Conservation (phyloP, 1,140 invertebrate genomes). For the Chironomus tepperi region DNA sequence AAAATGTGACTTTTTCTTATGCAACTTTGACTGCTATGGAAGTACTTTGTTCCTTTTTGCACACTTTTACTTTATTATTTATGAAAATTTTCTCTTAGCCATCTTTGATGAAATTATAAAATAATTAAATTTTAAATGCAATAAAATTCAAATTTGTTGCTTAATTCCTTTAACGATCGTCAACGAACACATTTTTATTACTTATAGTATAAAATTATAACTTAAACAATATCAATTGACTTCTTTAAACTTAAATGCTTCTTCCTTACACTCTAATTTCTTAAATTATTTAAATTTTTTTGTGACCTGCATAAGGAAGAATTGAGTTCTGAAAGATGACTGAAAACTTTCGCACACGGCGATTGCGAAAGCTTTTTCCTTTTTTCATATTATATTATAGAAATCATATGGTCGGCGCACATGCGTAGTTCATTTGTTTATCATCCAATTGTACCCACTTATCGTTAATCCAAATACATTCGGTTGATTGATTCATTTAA, state of each 20-base stretch:
- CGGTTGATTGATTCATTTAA: no score
- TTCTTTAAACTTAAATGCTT: background rate
- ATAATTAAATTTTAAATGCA: background rate
- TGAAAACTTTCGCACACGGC: background rate
- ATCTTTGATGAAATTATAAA: background rate
- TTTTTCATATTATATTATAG: background rate
- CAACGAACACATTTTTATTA: background rate
- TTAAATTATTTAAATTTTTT: background rate
- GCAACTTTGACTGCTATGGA: background rate
- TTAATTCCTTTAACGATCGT: background rate
- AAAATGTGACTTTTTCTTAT: constrained; percentile 8
- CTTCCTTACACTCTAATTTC: background rate
- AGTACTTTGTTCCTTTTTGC: background rate
- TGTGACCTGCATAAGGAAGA: no score
- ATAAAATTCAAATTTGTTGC: background rate
- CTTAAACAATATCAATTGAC: background rate
- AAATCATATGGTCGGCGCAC: background rate
- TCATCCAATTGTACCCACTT: no score
- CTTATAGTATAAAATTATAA: background rate
- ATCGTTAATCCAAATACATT: no score
- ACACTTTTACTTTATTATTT: background rate
- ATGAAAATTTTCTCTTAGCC: background rate
- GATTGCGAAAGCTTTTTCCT: no score
- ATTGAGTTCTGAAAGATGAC: background rate
- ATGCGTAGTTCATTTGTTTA: background rate